phyloP scores from a whole-genome alignment of 2,888 invertebrate genomes.

The Eristalinus aeneus region DNA sequence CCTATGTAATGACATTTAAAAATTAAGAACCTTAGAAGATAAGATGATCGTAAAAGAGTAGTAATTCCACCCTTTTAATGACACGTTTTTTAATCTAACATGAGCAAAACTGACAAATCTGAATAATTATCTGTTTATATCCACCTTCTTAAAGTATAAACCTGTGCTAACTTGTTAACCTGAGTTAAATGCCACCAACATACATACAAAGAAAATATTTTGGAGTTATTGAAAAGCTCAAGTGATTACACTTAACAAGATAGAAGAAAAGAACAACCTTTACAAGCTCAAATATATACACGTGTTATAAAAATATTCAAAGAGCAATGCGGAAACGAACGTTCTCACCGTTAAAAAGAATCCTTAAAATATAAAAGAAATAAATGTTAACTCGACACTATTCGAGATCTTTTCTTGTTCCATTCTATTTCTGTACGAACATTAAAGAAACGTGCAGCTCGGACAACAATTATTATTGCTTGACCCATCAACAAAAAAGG shows the following conservation, averaged over 20 bases:
- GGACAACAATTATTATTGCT: slow-evolving; percentile 46
- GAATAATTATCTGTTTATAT: too few species aligned
- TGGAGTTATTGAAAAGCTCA: not conserved
- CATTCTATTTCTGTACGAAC: slow-evolving; percentile 56
- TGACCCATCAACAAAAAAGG: slow-evolving; percentile 20
- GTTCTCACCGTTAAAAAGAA: slow-evolving; percentile 35
- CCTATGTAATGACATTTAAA: too few species aligned
- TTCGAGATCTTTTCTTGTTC: slow-evolving; percentile 20
- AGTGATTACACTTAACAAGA: not conserved
- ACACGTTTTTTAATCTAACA: too few species aligned
- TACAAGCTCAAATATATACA: not conserved
- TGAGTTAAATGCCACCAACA: not conserved
- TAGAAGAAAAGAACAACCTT: not conserved
- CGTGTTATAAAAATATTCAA: not conserved
- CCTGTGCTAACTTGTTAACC: too few species aligned
- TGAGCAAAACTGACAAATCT: too few species aligned
- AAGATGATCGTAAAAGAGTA: too few species aligned
- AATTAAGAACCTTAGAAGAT: too few species aligned
- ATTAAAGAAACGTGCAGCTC: slow-evolving; percentile 42
- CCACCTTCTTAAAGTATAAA: too few species aligned
- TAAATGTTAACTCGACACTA: slow-evolving; percentile 37
- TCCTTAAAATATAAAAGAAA: slow-evolving; percentile 41
- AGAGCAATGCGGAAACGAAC: slow-evolving; percentile 50
- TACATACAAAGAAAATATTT: not conserved
- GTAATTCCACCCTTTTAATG: too few species aligned